Evolutionary conservation across 2,797 vertebrate genomes (phyloP).

Genomic region (Fundulus diaphanus): DNA sequence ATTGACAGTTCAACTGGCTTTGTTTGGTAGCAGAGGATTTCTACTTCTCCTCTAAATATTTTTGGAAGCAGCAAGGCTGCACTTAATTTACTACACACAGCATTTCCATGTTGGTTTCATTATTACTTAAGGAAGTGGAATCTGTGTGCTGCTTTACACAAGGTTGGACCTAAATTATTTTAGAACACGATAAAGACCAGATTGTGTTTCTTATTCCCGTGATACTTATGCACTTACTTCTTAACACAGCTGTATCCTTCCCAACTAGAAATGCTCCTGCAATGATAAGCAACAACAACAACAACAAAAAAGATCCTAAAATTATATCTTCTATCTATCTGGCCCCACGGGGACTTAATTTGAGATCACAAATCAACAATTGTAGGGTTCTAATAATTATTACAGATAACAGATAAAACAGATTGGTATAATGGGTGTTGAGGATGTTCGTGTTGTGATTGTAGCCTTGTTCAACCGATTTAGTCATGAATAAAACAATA

Average conservation of each 20-base stretch:
- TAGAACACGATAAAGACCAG: background rate
- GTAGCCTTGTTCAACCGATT: background rate
- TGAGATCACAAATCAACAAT: background rate
- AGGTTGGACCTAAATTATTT: background rate
- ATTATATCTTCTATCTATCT: background rate
- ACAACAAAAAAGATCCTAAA: background rate
- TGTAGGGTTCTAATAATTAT: background rate
- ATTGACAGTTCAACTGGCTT: background rate
- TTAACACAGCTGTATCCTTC: background rate
- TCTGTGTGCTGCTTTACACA: background rate
- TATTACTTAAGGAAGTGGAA: background rate
- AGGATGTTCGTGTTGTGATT: background rate
- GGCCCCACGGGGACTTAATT: background rate
- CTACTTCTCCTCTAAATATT: background rate
- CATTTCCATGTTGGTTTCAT: background rate
- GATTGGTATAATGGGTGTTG: background rate
- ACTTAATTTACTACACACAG: background rate
- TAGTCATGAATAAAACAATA: background rate
- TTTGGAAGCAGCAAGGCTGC: background rate
- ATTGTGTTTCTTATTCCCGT: background rate
- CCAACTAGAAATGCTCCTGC: background rate
- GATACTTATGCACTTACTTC: background rate
- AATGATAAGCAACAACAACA: background rate
- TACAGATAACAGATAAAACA: background rate
- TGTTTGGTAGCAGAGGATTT: background rate